Conservation (phyloP, 2,797 vertebrate genomes). For the Galagoides demidoff region DNA sequence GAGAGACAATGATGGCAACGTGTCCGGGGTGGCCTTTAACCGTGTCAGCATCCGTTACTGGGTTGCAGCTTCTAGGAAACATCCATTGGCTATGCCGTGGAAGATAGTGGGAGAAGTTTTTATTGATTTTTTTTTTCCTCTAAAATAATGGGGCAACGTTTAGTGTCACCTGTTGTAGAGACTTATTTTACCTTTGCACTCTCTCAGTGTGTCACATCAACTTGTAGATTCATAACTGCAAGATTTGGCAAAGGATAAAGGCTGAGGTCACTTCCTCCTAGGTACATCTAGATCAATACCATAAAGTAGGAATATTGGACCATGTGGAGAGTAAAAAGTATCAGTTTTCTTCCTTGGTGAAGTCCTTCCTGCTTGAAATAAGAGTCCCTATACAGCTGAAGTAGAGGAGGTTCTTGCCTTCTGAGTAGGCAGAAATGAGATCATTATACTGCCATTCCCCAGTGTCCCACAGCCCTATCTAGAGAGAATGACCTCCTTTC, state of each 20-base stretch:
- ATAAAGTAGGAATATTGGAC: background rate
- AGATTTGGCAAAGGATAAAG: background rate
- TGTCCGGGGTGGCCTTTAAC: background rate
- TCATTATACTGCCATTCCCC: no score
- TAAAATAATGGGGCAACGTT: background rate
- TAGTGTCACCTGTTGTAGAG: background rate
- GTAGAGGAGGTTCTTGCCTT: background rate
- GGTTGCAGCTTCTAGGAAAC: background rate
- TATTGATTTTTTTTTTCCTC: background rate
- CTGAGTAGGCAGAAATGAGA: background rate
- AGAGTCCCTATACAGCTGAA: background rate
- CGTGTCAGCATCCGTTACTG: background rate
- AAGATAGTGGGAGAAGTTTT: background rate
- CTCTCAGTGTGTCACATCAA: rapidly evolving
- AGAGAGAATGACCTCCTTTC: background rate
- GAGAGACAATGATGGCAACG: background rate
- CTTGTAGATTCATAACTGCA: background rate
- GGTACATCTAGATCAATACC: background rate
- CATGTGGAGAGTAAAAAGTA: background rate
- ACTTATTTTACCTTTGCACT: background rate
- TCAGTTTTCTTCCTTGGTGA: background rate
- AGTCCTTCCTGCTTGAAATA: background rate
- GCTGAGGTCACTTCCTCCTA: background rate
- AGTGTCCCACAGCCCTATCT: no score
- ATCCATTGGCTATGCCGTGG: background rate